Evolutionary conservation across 2,797 vertebrate genomes (phyloP).

Genomic region (Hypotaenidia okinawae): DNA sequence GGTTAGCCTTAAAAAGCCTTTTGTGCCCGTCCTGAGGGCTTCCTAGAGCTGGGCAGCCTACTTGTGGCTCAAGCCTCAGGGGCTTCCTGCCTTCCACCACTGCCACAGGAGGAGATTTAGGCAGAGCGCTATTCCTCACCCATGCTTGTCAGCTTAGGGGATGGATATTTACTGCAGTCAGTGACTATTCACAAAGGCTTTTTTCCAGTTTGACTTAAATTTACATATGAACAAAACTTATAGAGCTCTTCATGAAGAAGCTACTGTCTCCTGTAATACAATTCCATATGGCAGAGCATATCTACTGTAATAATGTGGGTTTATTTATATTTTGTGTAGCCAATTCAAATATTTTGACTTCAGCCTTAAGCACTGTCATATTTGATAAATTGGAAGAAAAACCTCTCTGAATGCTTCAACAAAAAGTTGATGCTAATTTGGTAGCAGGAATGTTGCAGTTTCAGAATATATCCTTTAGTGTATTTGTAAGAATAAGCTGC

Average conservation of each 20-base stretch:
- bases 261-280: not conserved
- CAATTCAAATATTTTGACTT: slow-evolving; percentile 43
- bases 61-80: fast-evolving
- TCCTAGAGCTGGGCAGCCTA: not conserved
- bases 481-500: not conserved
- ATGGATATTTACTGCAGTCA: not conserved
- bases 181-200: not conserved
- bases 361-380: not conserved
- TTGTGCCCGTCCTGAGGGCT: not conserved
- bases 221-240: not conserved
- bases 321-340: slow-evolving; percentile 32
- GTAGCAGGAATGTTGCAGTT: not conserved
- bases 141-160: not conserved
- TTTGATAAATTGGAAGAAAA: not conserved
- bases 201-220: not conserved
- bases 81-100: not conserved
- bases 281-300: slow-evolving; percentile 21
- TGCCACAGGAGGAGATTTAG: fast-evolving
- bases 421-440: not conserved
- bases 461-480: not conserved
- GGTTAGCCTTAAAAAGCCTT: not conserved
- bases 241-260: not conserved
- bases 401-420: not conserved
- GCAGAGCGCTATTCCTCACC: fast-evolving
- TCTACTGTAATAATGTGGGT: not conserved